Evolutionary conservation across 2,113 vertebrate genomes (phyloP), one percentile per base, ranked within the genome.

Genomic region (Trematomus loennbergii): DNA sequence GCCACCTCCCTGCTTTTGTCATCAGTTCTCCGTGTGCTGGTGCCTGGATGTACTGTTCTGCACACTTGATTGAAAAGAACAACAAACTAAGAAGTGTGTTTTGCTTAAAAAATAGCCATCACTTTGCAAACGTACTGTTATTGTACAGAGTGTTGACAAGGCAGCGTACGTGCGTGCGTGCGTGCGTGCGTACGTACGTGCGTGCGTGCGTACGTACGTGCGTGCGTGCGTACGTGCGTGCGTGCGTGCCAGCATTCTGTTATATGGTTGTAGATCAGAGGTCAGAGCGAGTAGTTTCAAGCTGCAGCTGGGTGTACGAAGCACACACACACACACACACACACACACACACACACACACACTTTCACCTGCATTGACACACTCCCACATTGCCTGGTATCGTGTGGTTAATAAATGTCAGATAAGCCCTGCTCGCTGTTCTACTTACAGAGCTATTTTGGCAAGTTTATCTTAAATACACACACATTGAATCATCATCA

Each of bases 321-420:
- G 46, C 16, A 7, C 60, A 15, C 54, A 33, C 16, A 7, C 64
- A 18, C 54, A 54, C 25, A 33, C 16, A 7, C 64, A 18, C 54
- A 54, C 69, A 22, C 0, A 5, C 12, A 69, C 52, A 60, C 10
- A 49, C 48, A 49, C 12, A 49, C 48, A 49, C 64, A 65, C 60
- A 13, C 57, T 54, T 49, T 25, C 54, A 54, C 52, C 48, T 53
- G 36, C 46, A 76, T 4, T 8, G 36, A 29, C 60, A 70, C 52
- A 36, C 68, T 40, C 0, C 3, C 11, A 70, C 53, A 57, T 12
- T 40, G 50, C 10, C 7, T 52, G 85, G 73, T 61, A 59, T 75
- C 43, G 5, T 67, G 82, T 70, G 58, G 92, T 91, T 92, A 92
- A 92, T 91, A 49, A 92, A 79, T 91, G 84, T 75, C 85, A 74